Evolutionary conservation across 2,797 vertebrate genomes (phyloP).

Genomic region (Ataeniobius toweri): DNA sequence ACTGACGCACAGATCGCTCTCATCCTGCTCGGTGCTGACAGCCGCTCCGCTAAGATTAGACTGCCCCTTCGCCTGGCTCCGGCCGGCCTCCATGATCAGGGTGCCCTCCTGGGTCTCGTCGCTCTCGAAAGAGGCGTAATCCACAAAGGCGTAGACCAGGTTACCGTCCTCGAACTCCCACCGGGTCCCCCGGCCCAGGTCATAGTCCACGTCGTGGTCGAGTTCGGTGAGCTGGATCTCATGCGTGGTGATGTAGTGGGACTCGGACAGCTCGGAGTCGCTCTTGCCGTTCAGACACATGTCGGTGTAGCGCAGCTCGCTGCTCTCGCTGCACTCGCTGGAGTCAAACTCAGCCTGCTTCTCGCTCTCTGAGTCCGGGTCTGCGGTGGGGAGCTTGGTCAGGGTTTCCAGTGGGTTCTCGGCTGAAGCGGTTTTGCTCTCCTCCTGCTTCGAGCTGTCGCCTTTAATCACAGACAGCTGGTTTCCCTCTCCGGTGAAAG

Average conservation of each 20-base stretch:
- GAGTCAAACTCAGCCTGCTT: constrained; percentile 58
- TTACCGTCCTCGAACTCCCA: constrained; percentile 95
- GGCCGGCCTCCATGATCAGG: constrained; percentile 64
- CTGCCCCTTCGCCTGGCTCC: constrained; percentile 52
- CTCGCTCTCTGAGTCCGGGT: constrained; percentile 53
- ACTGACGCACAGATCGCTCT: constrained; percentile 81
- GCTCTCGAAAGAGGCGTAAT: constrained; percentile 94
- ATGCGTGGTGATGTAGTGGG: constrained; percentile 96
- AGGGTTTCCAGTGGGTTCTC: constrained; percentile 50
- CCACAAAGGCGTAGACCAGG: constrained; percentile 93
- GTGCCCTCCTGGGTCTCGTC: constrained; percentile 82
- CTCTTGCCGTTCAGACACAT: constrained; percentile 81
- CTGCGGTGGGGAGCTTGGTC: constrained; percentile 42
- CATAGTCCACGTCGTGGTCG: constrained; percentile 91
- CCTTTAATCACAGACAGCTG: constrained; percentile 71
- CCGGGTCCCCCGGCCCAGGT: constrained; percentile 87
- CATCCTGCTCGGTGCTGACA: constrained; percentile 77
- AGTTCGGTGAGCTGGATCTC: constrained; percentile 97
- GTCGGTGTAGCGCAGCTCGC: constrained; percentile 84
- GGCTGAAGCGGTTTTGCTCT: constrained; percentile 23
- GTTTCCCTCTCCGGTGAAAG: constrained; percentile 75
- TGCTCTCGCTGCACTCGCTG: constrained; percentile 78
- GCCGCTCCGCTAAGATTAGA: constrained; percentile 54
- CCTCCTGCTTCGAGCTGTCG: constrained; percentile 52
- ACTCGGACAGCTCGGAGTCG: constrained; percentile 75